These are phyloP conservation scores for Festucalex cinctus DNA, from an alignment of 2,113 vertebrate species.

Conservation along the genomic window DNA sequence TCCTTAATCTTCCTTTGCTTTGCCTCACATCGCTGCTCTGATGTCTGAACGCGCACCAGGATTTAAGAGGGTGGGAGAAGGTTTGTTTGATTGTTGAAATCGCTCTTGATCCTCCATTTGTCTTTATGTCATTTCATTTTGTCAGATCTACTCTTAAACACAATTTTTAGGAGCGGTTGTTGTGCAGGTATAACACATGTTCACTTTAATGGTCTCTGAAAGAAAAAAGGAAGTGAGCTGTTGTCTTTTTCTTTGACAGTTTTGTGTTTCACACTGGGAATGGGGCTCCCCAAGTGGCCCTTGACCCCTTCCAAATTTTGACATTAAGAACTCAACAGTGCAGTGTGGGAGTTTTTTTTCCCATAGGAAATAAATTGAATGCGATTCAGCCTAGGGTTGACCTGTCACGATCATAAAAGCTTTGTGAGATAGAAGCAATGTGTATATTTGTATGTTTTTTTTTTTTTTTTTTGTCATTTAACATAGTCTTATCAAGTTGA, in stretches of 20 bases:
- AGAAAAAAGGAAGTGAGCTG: constrained; percentile 38
- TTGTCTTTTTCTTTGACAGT: constrained; percentile 6
- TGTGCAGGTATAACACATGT: not conserved
- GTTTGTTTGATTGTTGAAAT: constrained; percentile 7
- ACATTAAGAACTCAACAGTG: not conserved
- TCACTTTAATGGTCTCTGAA: constrained; percentile 10
- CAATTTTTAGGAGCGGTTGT: not conserved
- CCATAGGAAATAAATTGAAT: too few relatives aligned
- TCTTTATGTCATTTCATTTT: not conserved
- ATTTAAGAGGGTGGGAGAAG: constrained; percentile 6
- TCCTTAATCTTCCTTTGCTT: constrained; percentile 38
- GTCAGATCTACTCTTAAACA: not conserved
- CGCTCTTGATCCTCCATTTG: not conserved
- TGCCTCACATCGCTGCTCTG: constrained; percentile 32
- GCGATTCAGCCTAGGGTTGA: too few relatives aligned
- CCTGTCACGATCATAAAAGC: too few relatives aligned
- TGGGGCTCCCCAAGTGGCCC: constrained; percentile 18
- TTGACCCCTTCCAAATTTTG: constrained; percentile 27
- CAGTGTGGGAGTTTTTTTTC: not conserved
- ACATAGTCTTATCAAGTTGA: too few relatives aligned
- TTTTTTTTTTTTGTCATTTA: too few relatives aligned
- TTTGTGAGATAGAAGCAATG: too few relatives aligned
- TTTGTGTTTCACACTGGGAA: constrained; percentile 22
- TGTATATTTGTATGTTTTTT: too few relatives aligned
- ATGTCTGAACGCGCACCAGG: constrained; percentile 30